Base-by-base conservation (phyloP, 2,888 invertebrate species). In the Lydus trimaculatus region DNA sequence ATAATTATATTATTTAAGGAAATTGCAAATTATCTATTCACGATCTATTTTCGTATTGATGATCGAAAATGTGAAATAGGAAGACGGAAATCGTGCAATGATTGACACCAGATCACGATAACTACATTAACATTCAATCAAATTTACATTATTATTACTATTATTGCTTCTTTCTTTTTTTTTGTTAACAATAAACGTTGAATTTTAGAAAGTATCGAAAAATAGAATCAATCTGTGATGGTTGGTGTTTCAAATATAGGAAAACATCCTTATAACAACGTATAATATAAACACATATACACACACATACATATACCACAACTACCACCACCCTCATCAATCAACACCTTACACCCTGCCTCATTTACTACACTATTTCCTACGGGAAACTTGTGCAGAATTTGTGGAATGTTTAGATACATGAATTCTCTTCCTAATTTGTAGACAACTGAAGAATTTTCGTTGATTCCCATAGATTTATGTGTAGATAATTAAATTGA, bases 261-360 rank as follows among this genome's bases (percentile, higher is more conserved):
- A 52, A 52, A 13, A 25, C 48, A 48, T 48, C 13, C 23, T 25
- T 17, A 8, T 33, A 33, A 33, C 7, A 33, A n/a, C n/a, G n/a
- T 33, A 33, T 33, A 8, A 1, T 33, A 43, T 5, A 43, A 0
- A 17, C n/a, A n/a, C n/a, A n/a, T n/a, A n/a, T n/a, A n/a, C n/a
- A n/a, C n/a, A n/a, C n/a, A n/a, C n/a, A n/a, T n/a, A n/a, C 2
- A 43, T 25, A 52, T 4, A 23, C 23, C 13, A 11, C 23, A 23
- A 52, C 52, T 20, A 25, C 52, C 25, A 52, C 13, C 52, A 52
- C 23, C 52, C 52, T 23, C 71, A 71, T 71, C 71, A 71, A 71
- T 71, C 71, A 71, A 71, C 71, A 71, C 71, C 71, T 71, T 67
- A 67, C 70, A 70, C 70, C 70, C 70, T 65, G 65, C 63, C 70